These are phyloP conservation scores for Zapornia atra DNA, from an alignment of 2,113 vertebrate species.

Conservation along the genomic window DNA sequence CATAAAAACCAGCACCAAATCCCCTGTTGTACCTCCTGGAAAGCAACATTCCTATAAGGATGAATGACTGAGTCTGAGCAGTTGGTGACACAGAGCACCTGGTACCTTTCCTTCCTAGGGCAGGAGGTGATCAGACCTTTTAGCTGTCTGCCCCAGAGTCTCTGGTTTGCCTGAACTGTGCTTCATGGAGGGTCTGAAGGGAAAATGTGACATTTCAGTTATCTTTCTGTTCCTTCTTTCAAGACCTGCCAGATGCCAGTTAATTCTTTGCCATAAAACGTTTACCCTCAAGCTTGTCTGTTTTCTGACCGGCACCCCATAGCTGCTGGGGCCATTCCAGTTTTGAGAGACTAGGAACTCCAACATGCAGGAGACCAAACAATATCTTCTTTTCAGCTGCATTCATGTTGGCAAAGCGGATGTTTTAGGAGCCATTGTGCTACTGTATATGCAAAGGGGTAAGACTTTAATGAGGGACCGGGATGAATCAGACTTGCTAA, in stretches of 20 bases:
- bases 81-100: rapidly evolving
- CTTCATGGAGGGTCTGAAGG: background rate
- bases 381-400: background rate
- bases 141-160: background rate
- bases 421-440: background rate
- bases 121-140: background rate
- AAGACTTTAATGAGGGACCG: background rate
- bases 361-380: background rate
- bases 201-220: constrained; percentile 26
- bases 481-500: constrained; percentile 39
- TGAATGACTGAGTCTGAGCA: rapidly evolving
- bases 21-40: background rate
- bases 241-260: background rate
- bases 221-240: background rate
- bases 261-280: background rate
- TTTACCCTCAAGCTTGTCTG: background rate
- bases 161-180: background rate
- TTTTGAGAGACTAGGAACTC: background rate
- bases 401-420: background rate
- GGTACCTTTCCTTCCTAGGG: background rate
- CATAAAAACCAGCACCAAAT: background rate
- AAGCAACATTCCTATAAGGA: background rate
- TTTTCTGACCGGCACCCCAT: background rate
- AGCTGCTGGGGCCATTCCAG: background rate
- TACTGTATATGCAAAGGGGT: background rate